Base-by-base conservation (phyloP, 2,888 invertebrate genomes). In the Drosophila anomalata region DNA sequence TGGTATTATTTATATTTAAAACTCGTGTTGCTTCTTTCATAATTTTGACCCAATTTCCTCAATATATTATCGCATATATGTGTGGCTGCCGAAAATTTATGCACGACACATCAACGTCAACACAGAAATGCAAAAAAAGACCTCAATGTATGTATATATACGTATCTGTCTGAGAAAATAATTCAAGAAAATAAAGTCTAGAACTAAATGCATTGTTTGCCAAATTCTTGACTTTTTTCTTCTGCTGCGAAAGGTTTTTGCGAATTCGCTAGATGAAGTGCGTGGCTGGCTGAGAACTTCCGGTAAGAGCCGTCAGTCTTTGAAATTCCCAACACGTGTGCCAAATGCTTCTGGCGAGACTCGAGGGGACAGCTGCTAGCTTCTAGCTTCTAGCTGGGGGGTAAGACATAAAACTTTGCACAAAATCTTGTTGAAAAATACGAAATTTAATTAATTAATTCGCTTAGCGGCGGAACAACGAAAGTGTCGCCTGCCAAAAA, bases 401-500 rank as follows among this genome's bases (percentile, higher is more conserved):
- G 29, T 9, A 29, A 29, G 29, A 29, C 29, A 29, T 41, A 5
- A 29, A 29, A 56, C 26, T 24, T 29, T 52, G 20, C 3, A 36
- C 61, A 1, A 60, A 36, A 20, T 24, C 47, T 50, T 56, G 59
- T 67, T 67, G 55, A 53, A 59, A 73, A 75, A 52, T 59, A 56
- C 20, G 59, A 63, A 68, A 65, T 60, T 77, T 62, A 82, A 79
- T 79, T 83, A 65, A 83, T 85, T 70, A 51, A 70, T 73, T 69
- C 63, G 51, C 51, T 47, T 51, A 54, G 46, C 47, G 47, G 26
- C 17, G 26, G 59, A 33, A 63, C 46, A 48, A 50, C 61, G 69
- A 84, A 77, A 79, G 51, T 86, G 88, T 82, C 78, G 88, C 71
- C 84, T 82, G 88, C 88, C 88, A 86, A 75, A 63, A 73, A 83